Base-by-base conservation (phyloP, 2,888 invertebrate species). In the Protonemura montana region DNA sequence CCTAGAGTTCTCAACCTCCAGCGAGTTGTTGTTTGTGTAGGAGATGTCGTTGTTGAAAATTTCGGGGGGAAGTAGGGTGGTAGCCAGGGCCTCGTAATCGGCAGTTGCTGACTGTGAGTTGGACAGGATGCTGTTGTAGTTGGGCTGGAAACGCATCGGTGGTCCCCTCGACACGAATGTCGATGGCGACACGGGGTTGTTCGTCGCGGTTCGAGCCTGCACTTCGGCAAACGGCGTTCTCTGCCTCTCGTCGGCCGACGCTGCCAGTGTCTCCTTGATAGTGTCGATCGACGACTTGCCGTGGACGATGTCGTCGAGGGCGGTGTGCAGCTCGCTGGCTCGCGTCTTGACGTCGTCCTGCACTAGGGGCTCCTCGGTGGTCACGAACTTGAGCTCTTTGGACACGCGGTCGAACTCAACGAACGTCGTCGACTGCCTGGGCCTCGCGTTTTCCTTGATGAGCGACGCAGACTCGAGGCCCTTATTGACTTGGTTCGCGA, bases 1-100 rank as follows among this genome's bases (percentile, higher is more conserved):
- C 27, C 59, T 41, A 0, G 85, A 87, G 27, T 85, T 86, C 35
- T 80, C 83, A 41, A 85, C 42, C n/a, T 41, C 82, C 28, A 85
- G 21, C 7, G 81, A 80, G 80, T 28, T 59, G 21, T 76, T 83
- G 25, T 30, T 27, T 30, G 83, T n/a, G 28, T 41, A 83, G 0
- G 84, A 26, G 29, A 42, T 84, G 26, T 21, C 84, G 59, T 59
- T 84, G 59, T 76, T 28, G 27, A 59, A 59, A 13, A 84, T 25
- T 16, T 84, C 76, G 7, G 84, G 59, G 26, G 84, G 84, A 16
- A 76, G 27, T 28, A 84, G 59, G 0, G 84, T 84, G 13, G 84
- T 84, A 5, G 27, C 59, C 3, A 84, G 5, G 27, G 59, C 0
- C 13, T 84, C 76, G 81, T 81, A 81, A 2, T 21, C 59, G 21